Conservation (phyloP, 1,140 invertebrate genomes). For the Uloborus diversus region DNA sequence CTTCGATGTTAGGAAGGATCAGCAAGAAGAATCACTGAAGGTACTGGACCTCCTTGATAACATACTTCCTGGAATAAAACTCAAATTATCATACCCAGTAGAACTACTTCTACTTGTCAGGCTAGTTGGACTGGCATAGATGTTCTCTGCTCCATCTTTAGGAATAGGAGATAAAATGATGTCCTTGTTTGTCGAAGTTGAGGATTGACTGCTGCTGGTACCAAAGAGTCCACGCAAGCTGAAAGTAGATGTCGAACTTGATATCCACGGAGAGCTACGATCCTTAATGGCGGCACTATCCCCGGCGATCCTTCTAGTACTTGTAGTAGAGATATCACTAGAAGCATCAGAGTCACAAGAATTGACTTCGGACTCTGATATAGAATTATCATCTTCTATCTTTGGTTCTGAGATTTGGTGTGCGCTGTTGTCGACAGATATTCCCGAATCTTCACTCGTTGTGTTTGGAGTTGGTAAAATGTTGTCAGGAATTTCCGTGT, state of each 20-base stretch:
- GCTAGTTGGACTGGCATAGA: not conserved
- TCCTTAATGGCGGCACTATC: slow-evolving; percentile 5
- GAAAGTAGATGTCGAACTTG: slow-evolving; percentile 2
- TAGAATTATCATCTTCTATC: not conserved
- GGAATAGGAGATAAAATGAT: slow-evolving; percentile 3
- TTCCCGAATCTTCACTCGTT: not conserved
- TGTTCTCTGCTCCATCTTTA: not conserved
- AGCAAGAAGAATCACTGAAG: slow-evolving; percentile 43
- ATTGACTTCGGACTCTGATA: not conserved
- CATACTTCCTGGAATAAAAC: slow-evolving; percentile 16
- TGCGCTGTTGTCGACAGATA: not conserved
- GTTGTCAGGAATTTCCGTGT: not conserved
- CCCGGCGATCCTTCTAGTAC: slow-evolving; percentile 1
- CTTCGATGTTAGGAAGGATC: not conserved
- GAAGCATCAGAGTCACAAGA: not conserved
- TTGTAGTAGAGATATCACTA: slow-evolving; percentile 7
- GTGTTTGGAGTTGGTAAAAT: not conserved
- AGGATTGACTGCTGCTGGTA: not conserved
- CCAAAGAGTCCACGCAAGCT: slow-evolving; percentile 14
- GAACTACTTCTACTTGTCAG: slow-evolving; percentile 26
- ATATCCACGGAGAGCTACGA: not conserved
- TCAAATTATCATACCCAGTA: slow-evolving; percentile 37
- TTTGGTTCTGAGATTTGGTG: not conserved
- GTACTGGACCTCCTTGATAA: slow-evolving; percentile 36
- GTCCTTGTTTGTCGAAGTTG: slow-evolving; percentile 3